Percentiles rank a stretch among this genome's conserved stretches.
Conservation (phyloP, 1,140 invertebrate species). For the Adelges cooleyi region DNA sequence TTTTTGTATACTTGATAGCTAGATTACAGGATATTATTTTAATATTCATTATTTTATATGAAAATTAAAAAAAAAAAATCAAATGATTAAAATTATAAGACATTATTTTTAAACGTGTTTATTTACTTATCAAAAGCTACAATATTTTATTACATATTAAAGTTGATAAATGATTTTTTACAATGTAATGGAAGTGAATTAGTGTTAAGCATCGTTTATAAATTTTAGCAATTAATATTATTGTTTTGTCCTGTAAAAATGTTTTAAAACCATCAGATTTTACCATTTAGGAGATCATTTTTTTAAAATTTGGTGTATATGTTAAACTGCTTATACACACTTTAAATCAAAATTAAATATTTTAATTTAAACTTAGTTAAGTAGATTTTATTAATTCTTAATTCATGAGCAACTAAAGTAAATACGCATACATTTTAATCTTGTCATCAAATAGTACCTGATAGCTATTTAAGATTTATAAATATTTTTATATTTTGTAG, state of each 20-base stretch:
- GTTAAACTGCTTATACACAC: no score
- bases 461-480: no score
- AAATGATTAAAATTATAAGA: conserved; percentile 4
- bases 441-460: no score
- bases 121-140: background rate
- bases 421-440: no score
- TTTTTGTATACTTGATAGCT: background rate
- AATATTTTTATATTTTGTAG: no score
- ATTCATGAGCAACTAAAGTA: no score
- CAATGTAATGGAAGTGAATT: background rate
- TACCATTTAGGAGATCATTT: no score
- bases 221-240: background rate
- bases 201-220: background rate
- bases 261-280: no score
- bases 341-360: no score
- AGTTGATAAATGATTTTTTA: background rate
- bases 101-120: background rate
- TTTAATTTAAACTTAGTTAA: no score
- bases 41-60: conserved; percentile 1
- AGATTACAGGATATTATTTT: conserved; percentile 9
- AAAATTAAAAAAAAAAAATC: background rate
- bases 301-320: no score
- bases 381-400: no score
- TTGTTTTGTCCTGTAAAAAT: background rate
- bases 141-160: background rate